Evolutionary conservation across 2,113 vertebrate species (phyloP).

Genomic region (rabbit (Oryctolagus cuniculus)): mOryCun1.1 NC_091438.1:74689001-74689500

Average conservation of each 20-base stretch:
- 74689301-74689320: not conserved
- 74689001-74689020: no score
- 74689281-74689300: not conserved
- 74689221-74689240: constrained; percentile 6
- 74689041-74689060: not conserved
- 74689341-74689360: not conserved
- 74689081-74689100: not conserved
- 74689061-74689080: not conserved
- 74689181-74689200: not conserved
- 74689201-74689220: not conserved
- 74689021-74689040: not conserved
- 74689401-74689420: not conserved
- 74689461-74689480: not conserved
- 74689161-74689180: not conserved
- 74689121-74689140: not conserved
- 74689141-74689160: not conserved
- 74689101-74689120: not conserved
- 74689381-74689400: not conserved
- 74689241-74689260: not conserved
- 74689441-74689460: not conserved
- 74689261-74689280: not conserved
- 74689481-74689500: not conserved
- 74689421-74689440: not conserved
- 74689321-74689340: not conserved
- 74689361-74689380: not conserved